These are phyloP conservation scores for Misgurnus anguillicaudatus DNA, from an alignment of 2,113 vertebrate genomes.

Conservation along the genomic window DNA sequence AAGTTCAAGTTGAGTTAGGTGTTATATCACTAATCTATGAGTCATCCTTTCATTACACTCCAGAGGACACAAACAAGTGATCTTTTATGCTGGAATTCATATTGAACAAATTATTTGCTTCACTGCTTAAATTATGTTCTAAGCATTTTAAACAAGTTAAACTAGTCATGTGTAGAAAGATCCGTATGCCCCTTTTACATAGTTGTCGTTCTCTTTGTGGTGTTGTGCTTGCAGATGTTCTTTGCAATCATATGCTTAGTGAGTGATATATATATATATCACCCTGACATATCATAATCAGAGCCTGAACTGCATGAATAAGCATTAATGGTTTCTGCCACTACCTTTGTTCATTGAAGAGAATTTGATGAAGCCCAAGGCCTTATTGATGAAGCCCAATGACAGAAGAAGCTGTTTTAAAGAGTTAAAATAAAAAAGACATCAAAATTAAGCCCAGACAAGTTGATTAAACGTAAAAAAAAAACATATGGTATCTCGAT, in stretches of 20 bases:
- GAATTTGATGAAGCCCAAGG: constrained; percentile 8
- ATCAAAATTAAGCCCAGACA: too few species aligned
- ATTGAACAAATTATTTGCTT: background rate
- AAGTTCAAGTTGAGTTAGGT: too few species aligned
- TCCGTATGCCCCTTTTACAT: background rate
- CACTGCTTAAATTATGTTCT: too few species aligned
- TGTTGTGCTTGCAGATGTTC: background rate
- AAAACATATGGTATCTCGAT: too few species aligned
- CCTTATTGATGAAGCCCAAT: background rate
- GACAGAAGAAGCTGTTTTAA: background rate
- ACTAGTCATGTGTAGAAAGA: background rate
- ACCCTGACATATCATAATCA: constrained; percentile 10
- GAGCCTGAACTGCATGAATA: background rate
- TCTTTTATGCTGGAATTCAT: background rate
- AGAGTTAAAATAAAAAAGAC: background rate
- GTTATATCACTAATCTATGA: background rate
- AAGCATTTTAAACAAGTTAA: background rate
- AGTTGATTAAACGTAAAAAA: too few species aligned
- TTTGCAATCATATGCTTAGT: constrained; percentile 22
- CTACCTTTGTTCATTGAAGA: background rate
- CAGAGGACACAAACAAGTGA: background rate
- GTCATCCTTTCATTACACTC: background rate
- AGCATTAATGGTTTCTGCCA: background rate
- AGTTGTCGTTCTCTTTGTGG: background rate
- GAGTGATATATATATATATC: constrained; percentile 6